phyloP scores from a whole-genome alignment of 2,797 vertebrate genomes.

The Chaenodraco wilsoni region DNA sequence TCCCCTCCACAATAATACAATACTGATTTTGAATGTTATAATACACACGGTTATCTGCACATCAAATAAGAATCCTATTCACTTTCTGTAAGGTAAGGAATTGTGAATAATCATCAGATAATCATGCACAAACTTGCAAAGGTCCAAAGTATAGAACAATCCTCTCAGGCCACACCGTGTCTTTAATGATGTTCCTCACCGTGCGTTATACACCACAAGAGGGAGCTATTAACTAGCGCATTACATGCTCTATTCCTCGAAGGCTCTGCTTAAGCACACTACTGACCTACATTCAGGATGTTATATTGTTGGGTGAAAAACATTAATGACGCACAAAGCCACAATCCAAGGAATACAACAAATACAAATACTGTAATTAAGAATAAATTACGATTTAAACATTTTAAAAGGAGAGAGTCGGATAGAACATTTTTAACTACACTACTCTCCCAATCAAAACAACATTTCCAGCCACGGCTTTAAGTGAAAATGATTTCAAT shows the following conservation, averaged over 20 bases:
- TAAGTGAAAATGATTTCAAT: neutral
- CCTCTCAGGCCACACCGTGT: neutral
- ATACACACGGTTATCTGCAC: neutral
- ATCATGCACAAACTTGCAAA: neutral
- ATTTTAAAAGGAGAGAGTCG: too few relatives aligned
- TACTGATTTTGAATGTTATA: too few relatives aligned
- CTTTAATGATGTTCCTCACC: neutral
- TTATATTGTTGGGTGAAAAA: slow-evolving; percentile 15
- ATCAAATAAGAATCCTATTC: neutral
- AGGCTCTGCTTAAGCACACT: slow-evolving; percentile 3
- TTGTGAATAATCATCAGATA: neutral
- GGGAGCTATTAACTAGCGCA: slow-evolving; percentile 62
- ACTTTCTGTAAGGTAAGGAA: neutral
- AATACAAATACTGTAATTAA: neutral
- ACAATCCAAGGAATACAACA: neutral
- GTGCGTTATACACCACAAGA: slow-evolving; percentile 61
- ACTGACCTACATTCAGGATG: slow-evolving; percentile 51
- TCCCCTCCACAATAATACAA: neutral
- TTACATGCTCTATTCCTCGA: neutral
- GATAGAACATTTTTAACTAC: neutral
- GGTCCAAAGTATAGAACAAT: neutral
- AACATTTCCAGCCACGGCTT: neutral
- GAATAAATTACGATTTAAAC: neutral
- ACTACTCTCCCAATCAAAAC: neutral
- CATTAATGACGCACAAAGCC: neutral